phyloP scores from a whole-genome alignment of 2,797 vertebrate species.

The Muscicapa striata region DNA sequence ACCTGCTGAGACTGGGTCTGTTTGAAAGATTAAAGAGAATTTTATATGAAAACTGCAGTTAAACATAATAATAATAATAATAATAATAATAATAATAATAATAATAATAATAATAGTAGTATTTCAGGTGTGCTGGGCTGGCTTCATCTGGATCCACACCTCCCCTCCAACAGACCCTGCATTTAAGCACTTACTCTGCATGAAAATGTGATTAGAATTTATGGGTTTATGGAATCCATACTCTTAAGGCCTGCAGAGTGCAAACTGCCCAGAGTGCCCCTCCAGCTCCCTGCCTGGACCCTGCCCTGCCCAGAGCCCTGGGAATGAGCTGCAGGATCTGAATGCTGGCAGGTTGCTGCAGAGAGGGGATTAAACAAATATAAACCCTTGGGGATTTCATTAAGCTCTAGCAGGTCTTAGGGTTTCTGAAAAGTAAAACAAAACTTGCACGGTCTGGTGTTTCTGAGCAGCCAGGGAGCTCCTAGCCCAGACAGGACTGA shows the following conservation, averaged over 20 bases:
- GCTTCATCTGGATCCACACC: not conserved
- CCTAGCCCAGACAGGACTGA: not conserved
- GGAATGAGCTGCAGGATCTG: not conserved
- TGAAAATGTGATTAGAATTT: not conserved
- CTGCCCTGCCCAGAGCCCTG: not conserved
- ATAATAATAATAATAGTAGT: too few species aligned
- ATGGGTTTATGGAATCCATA: fast-evolving
- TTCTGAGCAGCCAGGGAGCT: not conserved
- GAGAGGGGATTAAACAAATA: not conserved
- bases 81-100: not conserved
- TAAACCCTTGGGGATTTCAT: not conserved
- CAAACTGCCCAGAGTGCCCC: not conserved
- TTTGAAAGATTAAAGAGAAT: not conserved
- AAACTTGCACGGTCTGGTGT: slow-evolving; percentile 8
- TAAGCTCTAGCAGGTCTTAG: not conserved
- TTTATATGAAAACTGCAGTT: not conserved
- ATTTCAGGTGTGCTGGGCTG: not conserved
- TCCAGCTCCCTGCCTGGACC: not conserved
- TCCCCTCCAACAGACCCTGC: not conserved
- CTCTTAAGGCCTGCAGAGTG: not conserved
- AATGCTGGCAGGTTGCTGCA: not conserved
- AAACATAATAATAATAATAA: not conserved
- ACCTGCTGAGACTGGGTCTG: not conserved
- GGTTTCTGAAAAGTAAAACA: slow-evolving; percentile 5
- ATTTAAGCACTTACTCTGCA: not conserved